phyloP scores from a whole-genome alignment of 2,797 vertebrate species.

The Hemibagrus guttatus region DNA sequence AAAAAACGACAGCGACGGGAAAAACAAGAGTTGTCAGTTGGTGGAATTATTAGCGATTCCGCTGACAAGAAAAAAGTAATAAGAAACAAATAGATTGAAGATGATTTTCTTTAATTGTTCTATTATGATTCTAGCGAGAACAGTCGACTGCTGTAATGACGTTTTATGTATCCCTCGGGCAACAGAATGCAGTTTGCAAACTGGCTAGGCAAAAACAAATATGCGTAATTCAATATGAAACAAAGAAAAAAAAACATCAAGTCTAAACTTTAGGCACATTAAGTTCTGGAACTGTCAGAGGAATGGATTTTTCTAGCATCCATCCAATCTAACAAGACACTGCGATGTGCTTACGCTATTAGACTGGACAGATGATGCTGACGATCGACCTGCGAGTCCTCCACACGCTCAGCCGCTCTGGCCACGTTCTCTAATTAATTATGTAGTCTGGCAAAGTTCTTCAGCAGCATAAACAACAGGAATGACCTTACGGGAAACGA shows the following conservation, averaged over 20 bases:
- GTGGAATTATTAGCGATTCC: neutral
- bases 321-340: constrained; percentile 3
- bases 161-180: neutral
- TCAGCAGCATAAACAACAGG: constrained; percentile 39
- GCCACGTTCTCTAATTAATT: constrained; percentile 34
- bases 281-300: neutral
- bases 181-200: neutral
- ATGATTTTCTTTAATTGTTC: neutral
- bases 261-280: neutral
- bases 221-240: constrained; percentile 7
- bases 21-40: neutral
- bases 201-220: neutral
- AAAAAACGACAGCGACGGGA: neutral
- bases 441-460: constrained; percentile 42
- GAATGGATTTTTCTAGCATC: neutral
- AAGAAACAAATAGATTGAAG: neutral
- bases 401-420: neutral
- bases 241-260: neutral
- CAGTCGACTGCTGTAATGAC: neutral
- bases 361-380: neutral
- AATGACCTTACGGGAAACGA: constrained; percentile 40
- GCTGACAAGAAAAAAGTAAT: too few species aligned
- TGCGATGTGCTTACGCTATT: constrained; percentile 1
- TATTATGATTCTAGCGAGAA: neutral
- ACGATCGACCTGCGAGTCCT: constrained; percentile 9